phyloP scores from a whole-genome alignment of 2,888 invertebrate species.

The Leptinotarsa rubiginosa region DNA sequence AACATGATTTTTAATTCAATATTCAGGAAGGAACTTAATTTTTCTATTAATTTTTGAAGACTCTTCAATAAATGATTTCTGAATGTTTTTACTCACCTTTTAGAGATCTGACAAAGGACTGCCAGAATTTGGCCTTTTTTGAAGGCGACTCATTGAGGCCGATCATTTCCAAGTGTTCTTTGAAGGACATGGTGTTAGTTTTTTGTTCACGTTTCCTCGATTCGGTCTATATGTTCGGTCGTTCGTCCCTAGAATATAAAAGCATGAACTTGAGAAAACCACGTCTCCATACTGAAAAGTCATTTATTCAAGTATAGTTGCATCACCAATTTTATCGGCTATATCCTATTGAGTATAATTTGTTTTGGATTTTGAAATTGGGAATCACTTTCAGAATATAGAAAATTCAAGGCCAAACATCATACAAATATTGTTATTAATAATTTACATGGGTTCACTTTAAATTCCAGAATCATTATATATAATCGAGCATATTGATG shows the following conservation, averaged over 20 bases:
- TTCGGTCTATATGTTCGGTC: conserved; percentile 69
- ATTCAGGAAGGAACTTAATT: too few relatives aligned
- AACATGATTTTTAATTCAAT: too few relatives aligned
- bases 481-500: too few relatives aligned
- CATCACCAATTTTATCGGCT: background rate
- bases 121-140: conserved; percentile 95
- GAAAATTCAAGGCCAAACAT: too few relatives aligned
- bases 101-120: conserved; percentile 91
- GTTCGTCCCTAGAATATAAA: conserved; percentile 77
- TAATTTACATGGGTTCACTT: too few relatives aligned
- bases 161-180: conserved; percentile 93
- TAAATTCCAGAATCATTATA: too few relatives aligned
- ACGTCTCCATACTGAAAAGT: background rate
- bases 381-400: too few relatives aligned
- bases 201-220: conserved; percentile 42
- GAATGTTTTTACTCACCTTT: conserved; percentile 75
- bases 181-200: conserved; percentile 79
- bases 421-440: too few relatives aligned
- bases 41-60: too few relatives aligned
- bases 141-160: conserved; percentile 91
- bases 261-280: background rate
- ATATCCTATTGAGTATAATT: too few relatives aligned
- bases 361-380: too few relatives aligned
- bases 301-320: background rate
- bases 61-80: background rate